A percentile compares a stretch with the other conserved stretches of the same genome.
phyloP scores from a whole-genome alignment of 2,797 vertebrate genomes.

The Vireo griseus region DNA sequence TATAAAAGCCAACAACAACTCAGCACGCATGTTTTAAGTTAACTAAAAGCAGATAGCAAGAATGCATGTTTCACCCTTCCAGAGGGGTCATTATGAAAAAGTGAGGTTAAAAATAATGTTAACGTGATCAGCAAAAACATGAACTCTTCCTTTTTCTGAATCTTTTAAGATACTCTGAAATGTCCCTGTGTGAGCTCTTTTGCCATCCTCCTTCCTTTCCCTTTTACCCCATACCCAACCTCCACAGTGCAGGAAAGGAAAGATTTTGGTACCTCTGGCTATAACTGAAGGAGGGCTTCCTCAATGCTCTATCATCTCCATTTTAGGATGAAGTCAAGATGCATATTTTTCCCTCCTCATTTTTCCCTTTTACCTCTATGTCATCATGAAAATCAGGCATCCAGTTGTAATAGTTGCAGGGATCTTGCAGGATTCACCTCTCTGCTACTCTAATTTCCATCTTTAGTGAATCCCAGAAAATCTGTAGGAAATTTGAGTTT shows the following conservation, averaged over 20 bases:
- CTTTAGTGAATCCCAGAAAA: not conserved
- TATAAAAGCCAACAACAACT: conserved; percentile 53
- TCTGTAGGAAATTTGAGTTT: not conserved
- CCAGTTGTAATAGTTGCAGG: not conserved
- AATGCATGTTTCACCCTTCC: conserved; percentile 34
- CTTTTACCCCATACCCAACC: not conserved
- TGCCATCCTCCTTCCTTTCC: not conserved
- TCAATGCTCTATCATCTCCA: not conserved
- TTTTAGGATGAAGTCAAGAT: not conserved
- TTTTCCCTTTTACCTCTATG: not conserved
- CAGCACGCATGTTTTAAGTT: conserved; percentile 22
- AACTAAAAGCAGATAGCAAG: conserved; percentile 22
- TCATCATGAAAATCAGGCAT: not conserved
- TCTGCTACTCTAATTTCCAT: not conserved
- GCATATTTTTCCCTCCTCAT: not conserved
- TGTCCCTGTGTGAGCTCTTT: not conserved
- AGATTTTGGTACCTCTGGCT: not conserved
- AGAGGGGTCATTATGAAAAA: conserved; percentile 45
- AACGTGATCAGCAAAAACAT: not conserved
- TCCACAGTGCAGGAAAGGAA: not conserved
- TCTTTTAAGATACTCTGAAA: conserved; percentile 16
- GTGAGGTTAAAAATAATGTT: conserved; percentile 48
- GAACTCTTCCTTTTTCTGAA: conserved; percentile 2
- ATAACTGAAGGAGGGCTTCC: not conserved
- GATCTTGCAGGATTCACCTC: not conserved